Evolutionary conservation across 2,888 invertebrate genomes (phyloP), one percentile per base, ranked within the genome.

Genomic region (Congeria kusceri): DNA sequence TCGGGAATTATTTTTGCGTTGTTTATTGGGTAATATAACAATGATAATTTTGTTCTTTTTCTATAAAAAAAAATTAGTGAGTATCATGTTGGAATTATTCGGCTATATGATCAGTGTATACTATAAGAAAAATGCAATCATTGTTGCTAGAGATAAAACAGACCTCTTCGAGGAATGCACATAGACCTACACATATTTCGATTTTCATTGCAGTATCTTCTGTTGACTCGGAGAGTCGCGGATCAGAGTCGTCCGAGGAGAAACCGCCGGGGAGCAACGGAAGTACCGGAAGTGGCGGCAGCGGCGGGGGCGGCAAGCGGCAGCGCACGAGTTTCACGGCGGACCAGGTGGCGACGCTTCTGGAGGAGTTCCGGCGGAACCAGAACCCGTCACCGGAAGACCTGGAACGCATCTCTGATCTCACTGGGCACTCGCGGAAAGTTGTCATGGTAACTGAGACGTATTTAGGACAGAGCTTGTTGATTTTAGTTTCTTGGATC

Each of bases 381-480:
- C 98, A 98, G 87, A 99, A 99, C 94, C 99, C 99, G n/a, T 98
- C 99, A 94, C 98, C 98, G 0, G 98, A 98, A 93, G 99, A 99
- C 93, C 95, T 99, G 93, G 99, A 99, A 94, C 95, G 98, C 88
- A 99, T 99, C 93, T 99, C 99, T 2, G 97, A 98, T 91, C 97
- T 98, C 90, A 99, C 99, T 25, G 99, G 99, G 76, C 78, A 78
- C 39, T 9, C 76, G 13, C 65, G 63, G 46, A 72, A 61, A 59
- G 73, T 76, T 15, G 73, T 82, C 53, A 59, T 68, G 63, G 79
- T 80, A 67, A 57, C n/a, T n/a, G n/a, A n/a, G n/a, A n/a, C n/a
- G n/a, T n/a, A n/a, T n/a, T n/a, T n/a, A n/a, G n/a, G n/a, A n/a
- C n/a, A n/a, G n/a, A n/a, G n/a, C n/a, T n/a, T n/a, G n/a, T n/a